Evolutionary conservation across 2,888 invertebrate genomes (phyloP).

Genomic region (Ferrisia virgata): DNA sequence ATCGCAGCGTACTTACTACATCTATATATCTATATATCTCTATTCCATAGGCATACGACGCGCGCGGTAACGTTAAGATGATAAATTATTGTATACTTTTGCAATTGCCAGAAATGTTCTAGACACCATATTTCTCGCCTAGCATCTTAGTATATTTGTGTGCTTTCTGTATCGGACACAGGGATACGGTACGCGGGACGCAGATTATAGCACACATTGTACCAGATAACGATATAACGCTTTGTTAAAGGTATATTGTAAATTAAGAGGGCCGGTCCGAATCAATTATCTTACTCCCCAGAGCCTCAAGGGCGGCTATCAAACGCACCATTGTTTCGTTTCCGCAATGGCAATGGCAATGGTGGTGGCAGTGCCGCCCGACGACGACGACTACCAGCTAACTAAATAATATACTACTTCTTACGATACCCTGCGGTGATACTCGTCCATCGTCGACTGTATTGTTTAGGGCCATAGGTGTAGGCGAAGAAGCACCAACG

Average conservation of each 20-base stretch:
- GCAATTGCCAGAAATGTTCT: conserved; percentile 25
- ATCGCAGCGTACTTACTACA: too few species aligned
- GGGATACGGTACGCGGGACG: too few species aligned
- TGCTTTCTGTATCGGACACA: too few species aligned
- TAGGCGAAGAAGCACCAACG: too few species aligned
- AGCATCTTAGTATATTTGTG: neutral
- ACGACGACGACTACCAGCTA: neutral
- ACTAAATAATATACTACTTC: neutral
- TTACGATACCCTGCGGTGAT: neutral
- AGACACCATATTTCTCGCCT: conserved; percentile 32
- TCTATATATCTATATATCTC: too few species aligned
- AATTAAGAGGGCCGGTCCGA: conserved; percentile 44
- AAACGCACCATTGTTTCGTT: conserved; percentile 8
- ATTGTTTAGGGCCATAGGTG: too few species aligned
- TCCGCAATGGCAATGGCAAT: too few species aligned
- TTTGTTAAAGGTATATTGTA: conserved; percentile 36
- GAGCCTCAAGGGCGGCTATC: conserved; percentile 20
- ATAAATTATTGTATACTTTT: conserved; percentile 28
- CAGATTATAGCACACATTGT: neutral
- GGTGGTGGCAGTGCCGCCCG: too few species aligned
- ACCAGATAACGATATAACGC: conserved; percentile 40
- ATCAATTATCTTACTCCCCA: conserved; percentile 40
- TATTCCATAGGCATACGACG: too few species aligned
- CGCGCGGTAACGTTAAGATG: conserved; percentile 12
- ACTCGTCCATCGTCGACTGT: too few species aligned